Percentiles rank a stretch among this genome's conserved stretches.
Evolutionary conservation across 2,113 vertebrate genomes (phyloP).

Genomic region (Thymallus thymallus): DNA sequence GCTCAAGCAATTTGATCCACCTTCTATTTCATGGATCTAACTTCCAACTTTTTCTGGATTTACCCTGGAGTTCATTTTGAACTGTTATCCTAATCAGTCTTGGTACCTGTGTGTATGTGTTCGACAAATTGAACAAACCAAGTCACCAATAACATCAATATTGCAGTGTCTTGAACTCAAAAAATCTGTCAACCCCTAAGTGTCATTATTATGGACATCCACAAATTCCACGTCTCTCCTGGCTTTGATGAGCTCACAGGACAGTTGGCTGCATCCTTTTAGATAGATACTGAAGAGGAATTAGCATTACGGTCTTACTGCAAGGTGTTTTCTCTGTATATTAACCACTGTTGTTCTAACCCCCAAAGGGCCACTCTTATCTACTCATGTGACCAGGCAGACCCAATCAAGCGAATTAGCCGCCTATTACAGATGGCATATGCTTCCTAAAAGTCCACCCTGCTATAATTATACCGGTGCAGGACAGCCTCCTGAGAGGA

Average conservation of each 20-base stretch:
- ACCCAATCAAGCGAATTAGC: constrained; percentile 1
- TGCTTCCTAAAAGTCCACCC: constrained; percentile 4
- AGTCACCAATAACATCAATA: not conserved
- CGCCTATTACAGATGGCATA: not conserved
- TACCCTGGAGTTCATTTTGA: too few relatives aligned
- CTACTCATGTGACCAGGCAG: not conserved
- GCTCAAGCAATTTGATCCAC: too few relatives aligned
- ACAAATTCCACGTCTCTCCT: not conserved
- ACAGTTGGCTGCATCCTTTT: not conserved
- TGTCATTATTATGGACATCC: not conserved
- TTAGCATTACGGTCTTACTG: not conserved
- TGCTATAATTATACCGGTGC: not conserved
- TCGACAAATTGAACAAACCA: not conserved
- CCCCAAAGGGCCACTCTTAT: not conserved
- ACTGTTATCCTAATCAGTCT: too few relatives aligned
- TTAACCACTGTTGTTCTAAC: not conserved
- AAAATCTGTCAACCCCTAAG: not conserved
- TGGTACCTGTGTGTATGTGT: too few relatives aligned
- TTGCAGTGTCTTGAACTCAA: not conserved
- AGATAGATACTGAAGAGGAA: not conserved
- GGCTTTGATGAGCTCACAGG: not conserved
- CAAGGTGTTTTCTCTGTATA: not conserved
- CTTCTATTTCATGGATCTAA: not conserved
- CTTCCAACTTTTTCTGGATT: too few relatives aligned
- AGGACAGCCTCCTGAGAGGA: not conserved